Conservation (phyloP, 2,888 invertebrate genomes). For the Fragum sueziense region DNA sequence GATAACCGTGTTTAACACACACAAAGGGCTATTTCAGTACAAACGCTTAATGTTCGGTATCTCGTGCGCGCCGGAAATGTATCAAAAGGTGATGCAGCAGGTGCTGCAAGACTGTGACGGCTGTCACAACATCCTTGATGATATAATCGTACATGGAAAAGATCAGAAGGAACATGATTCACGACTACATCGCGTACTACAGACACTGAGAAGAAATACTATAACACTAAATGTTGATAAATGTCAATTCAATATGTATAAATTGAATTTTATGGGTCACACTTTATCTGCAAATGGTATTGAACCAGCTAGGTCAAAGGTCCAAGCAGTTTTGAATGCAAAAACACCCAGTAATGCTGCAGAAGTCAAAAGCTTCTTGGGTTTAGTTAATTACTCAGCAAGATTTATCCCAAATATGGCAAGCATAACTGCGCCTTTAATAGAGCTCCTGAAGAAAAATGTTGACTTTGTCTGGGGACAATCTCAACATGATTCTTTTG, state of each 20-base stretch:
- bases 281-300: conserved; percentile 10
- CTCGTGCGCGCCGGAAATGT: conserved; percentile 25
- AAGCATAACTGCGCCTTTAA: conserved; percentile 35
- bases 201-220: not conserved
- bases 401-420: conserved; percentile 33
- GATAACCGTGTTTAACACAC: conserved; percentile 21
- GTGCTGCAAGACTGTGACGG: not conserved
- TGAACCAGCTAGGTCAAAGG: conserved; percentile 9
- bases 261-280: conserved; percentile 21
- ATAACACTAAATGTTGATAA: conserved; percentile 11
- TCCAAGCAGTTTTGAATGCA: conserved; percentile 17
- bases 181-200: not conserved
- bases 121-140: conserved; percentile 17
- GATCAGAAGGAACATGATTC: not conserved
- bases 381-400: conserved; percentile 23
- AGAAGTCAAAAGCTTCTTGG: conserved; percentile 38
- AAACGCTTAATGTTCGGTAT: conserved; percentile 18
- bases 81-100: conserved; percentile 20
- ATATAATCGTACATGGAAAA: conserved; percentile 14
- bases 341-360: conserved; percentile 43
- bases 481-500: conserved; percentile 32
- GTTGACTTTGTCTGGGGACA: not conserved
- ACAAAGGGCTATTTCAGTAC: conserved; percentile 18
- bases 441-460: conserved; percentile 24
- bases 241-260: conserved; percentile 11